Conservation (phyloP, 2,113 vertebrate species). For the Rhynchomys soricoides region DNA sequence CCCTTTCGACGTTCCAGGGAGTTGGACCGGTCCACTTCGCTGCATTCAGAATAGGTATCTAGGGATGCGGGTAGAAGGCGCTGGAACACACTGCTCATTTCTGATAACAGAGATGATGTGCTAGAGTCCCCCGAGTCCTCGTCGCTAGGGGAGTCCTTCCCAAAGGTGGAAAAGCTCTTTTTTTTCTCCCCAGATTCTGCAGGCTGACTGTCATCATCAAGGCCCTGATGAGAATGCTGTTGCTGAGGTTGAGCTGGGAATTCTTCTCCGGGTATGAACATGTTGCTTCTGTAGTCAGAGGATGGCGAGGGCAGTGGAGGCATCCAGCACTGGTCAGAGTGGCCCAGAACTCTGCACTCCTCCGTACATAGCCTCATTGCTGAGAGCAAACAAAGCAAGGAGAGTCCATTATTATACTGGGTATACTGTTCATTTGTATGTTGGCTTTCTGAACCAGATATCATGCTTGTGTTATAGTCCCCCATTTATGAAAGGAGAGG, state of each 20-base stretch:
- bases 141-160: constrained; percentile 90
- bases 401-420: neutral
- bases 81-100: constrained; percentile 99
- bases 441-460: neutral
- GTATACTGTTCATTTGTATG: neutral
- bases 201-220: constrained; percentile 89
- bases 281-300: constrained; percentile 95
- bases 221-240: constrained; percentile 81
- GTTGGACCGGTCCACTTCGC: constrained; percentile 88
- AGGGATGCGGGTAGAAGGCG: constrained; percentile 93
- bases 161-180: constrained; percentile 97
- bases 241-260: constrained; percentile 85
- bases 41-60: constrained; percentile 90
- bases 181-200: constrained; percentile 89
- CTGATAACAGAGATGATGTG: constrained; percentile 93
- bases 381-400: constrained; percentile 73
- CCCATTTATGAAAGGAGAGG: neutral
- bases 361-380: constrained; percentile 97
- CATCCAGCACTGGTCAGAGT: constrained; percentile 99
- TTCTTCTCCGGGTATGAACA: constrained; percentile 97
- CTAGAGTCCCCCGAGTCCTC: constrained; percentile 84
- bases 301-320: constrained; percentile 92
- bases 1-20: constrained; percentile 94
- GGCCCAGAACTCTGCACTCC: constrained; percentile 96
- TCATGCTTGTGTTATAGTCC: neutral